Evolutionary conservation across 30 jellyfish, hydroid and myxozoan genomes (phyloP).

Genomic region (Aurelia sp.): DNA sequence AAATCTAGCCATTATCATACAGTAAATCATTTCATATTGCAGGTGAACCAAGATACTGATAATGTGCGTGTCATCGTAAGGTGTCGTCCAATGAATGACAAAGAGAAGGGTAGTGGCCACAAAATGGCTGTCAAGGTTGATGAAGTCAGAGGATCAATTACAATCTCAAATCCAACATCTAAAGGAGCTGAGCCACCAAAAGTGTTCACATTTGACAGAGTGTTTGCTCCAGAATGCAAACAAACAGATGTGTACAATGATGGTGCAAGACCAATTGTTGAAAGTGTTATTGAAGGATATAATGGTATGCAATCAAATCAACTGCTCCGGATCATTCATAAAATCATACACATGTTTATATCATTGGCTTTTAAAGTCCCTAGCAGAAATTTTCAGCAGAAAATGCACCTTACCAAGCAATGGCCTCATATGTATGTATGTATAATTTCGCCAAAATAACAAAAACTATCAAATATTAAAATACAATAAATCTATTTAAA

Average conservation of each 20-base stretch:
- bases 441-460: too few species aligned
- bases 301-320: conserved; percentile 57
- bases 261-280: conserved; percentile 96
- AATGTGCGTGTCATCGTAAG: conserved; percentile 96
- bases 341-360: too few species aligned
- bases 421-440: too few species aligned
- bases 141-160: conserved; percentile 87
- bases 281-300: conserved; percentile 96
- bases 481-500: too few species aligned
- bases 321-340: too few species aligned
- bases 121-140: conserved; percentile 83
- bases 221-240: conserved; percentile 97
- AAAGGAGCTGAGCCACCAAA: conserved; percentile 82
- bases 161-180: conserved; percentile 70
- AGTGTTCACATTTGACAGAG: conserved; percentile 93
- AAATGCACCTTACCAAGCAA: too few species aligned
- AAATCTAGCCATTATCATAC: neutral
- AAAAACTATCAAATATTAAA: too few species aligned
- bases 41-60: conserved; percentile 69
- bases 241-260: conserved; percentile 97
- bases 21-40: neutral
- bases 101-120: conserved; percentile 77
- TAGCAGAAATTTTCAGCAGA: too few species aligned
- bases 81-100: conserved; percentile 94
- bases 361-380: too few species aligned